phyloP scores from a whole-genome alignment of 2,888 invertebrate species.

The Molanna angustata region DNA sequence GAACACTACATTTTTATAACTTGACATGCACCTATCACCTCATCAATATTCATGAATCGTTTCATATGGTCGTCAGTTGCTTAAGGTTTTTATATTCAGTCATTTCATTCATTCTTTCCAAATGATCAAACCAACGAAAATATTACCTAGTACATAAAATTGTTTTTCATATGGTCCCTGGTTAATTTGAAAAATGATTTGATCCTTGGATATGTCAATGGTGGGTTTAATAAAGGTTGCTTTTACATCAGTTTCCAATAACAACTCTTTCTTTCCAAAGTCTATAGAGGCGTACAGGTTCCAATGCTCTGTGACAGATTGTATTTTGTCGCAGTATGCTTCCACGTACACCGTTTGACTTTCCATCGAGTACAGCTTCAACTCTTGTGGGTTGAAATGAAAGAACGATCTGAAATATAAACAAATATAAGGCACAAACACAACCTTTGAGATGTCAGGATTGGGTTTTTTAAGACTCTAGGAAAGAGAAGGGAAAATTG shows the following conservation, averaged over 20 bases:
- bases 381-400: constrained; percentile 10
- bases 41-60: too few species aligned
- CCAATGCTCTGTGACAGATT: constrained; percentile 15
- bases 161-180: constrained; percentile 16
- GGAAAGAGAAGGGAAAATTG: too few species aligned
- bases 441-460: not conserved
- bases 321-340: constrained; percentile 9
- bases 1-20: too few species aligned
- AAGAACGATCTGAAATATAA: constrained; percentile 3
- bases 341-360: constrained; percentile 3
- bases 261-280: constrained; percentile 10
- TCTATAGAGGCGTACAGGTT: constrained; percentile 8
- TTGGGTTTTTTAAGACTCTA: too few species aligned
- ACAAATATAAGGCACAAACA: not conserved
- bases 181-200: constrained; percentile 17
- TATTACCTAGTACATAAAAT: constrained; percentile 17
- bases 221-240: constrained; percentile 14
- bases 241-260: constrained; percentile 9
- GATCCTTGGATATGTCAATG: constrained; percentile 10
- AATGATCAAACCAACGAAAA: not conserved
- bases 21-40: too few species aligned
- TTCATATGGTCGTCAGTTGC: too few species aligned
- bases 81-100: too few species aligned
- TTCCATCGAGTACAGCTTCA: constrained; percentile 6
- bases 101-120: too few species aligned